Conservation (phyloP, 2,888 invertebrate species). For the Hylaea fasciaria region DNA sequence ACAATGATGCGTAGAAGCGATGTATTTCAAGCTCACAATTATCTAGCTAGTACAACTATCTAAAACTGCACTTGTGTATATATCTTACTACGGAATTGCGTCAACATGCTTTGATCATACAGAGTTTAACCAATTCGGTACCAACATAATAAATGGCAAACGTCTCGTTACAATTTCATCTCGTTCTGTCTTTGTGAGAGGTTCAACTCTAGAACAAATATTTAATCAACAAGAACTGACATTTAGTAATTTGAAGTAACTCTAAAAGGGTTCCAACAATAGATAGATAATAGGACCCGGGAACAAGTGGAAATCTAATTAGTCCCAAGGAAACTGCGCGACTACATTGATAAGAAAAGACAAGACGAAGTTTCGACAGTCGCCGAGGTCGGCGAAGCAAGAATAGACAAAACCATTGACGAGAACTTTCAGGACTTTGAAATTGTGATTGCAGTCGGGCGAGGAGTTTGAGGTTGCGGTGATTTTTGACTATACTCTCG, state of each 20-base stretch:
- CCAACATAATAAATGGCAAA: too few relatives aligned
- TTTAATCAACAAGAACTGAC: background rate
- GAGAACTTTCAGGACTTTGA: slow-evolving; percentile 34
- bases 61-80: too few relatives aligned
- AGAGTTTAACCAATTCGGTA: too few relatives aligned
- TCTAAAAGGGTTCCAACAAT: slow-evolving; percentile 12
- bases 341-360: slow-evolving; percentile 42
- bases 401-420: slow-evolving; percentile 40
- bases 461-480: slow-evolving; percentile 31
- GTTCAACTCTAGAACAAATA: background rate
- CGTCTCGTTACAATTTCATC: too few relatives aligned
- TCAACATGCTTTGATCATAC: too few relatives aligned
- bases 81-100: too few relatives aligned
- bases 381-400: slow-evolving; percentile 31
- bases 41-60: too few relatives aligned
- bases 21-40: too few relatives aligned
- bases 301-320: slow-evolving; percentile 38
- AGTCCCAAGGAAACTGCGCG: slow-evolving; percentile 34
- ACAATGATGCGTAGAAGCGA: too few relatives aligned
- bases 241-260: background rate
- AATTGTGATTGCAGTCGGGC: slow-evolving; percentile 47
- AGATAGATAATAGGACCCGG: slow-evolving; percentile 19
- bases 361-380: slow-evolving; percentile 35
- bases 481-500: background rate
- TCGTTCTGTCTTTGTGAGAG: background rate